Base-by-base conservation (phyloP, 2,888 invertebrate species). In the Melinopterus prodromus region DNA sequence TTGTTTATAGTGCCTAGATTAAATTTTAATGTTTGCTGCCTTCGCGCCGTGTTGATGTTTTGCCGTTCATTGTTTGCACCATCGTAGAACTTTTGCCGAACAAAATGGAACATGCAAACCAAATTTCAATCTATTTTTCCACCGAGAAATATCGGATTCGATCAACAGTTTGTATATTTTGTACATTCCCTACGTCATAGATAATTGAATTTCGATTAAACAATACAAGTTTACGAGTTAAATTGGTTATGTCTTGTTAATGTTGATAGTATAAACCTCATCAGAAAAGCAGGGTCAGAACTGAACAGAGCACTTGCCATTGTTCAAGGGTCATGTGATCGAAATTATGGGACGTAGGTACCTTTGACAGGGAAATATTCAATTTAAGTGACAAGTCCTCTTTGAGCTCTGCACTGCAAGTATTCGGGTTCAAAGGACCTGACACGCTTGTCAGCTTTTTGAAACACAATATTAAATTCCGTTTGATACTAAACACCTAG, bases 301-400 rank as follows among this genome's bases (percentile, higher is more conserved):
- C 2, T 9, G 53, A 12, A 53, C 9, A 12, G 53, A 74, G 36
- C 14, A 74, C 74, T 74, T 74, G 35, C 37, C 74, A 26, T 74
- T 74, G 74, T 74, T 37, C 26, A n/a, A 37, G 35, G 74, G 35
- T 53, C 74, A 37, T 36, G 36, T 37, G 74, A 74, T 74, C 74
- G 37, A 35, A 74, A 74, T 74, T 36, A 74, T 36, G 37, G 74
- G 74, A 37, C 36, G 36, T 74, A 35, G 53, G 53, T 53, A 53
- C 53, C 53, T 53, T 74, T 74, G 74, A 74, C 16, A 37, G 35
- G 37, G 74, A 74, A 74, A 36, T 74, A 74, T 74, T 74, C 74
- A 74, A 74, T 74, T 74, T 74, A 74, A 37, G 74, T 74, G 74
- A 74, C 74, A 74, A 74, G 6, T 74, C 37, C 74, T 37, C 74